Conservation (phyloP, 2,113 vertebrate species). For the Neopipo cinnamomea region DNA sequence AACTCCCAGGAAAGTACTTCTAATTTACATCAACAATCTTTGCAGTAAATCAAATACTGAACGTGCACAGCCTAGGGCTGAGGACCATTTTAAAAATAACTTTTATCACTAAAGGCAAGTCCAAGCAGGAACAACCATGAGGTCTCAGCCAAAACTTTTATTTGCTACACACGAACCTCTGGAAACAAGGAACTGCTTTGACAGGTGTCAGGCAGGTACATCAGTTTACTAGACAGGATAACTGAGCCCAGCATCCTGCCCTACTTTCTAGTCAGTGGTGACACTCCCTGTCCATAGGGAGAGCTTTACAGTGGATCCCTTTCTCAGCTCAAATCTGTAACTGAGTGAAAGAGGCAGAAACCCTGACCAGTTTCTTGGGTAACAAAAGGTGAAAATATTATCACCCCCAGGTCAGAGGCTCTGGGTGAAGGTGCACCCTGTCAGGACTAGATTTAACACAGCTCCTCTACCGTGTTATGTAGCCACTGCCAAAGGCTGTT, state of each 20-base stretch:
- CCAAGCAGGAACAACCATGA: not conserved
- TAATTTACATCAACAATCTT: not conserved
- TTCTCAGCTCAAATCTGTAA: not conserved
- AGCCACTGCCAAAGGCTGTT: not conserved
- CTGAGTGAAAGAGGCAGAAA: not conserved
- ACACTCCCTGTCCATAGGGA: not conserved
- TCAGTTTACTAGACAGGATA: not conserved
- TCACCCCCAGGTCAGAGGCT: not conserved
- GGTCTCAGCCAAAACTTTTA: not conserved
- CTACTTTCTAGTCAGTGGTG: not conserved
- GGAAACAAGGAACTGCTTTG: not conserved
- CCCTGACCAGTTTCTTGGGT: not conserved
- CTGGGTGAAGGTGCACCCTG: not conserved
- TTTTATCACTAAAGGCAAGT: not conserved
- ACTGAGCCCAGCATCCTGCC: not conserved
- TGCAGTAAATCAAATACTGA: not conserved
- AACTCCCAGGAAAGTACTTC: not conserved
- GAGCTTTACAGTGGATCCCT: not conserved
- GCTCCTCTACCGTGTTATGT: accelerated
- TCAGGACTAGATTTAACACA: not conserved
- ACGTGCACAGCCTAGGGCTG: not conserved
- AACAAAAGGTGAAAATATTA: not conserved
- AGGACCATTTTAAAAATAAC: not conserved
- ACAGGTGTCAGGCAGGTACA: not conserved
- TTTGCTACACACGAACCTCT: not conserved